Evolutionary conservation across 2,888 invertebrate genomes (phyloP), one percentile per base, ranked within the genome.

Genomic region (Troglohyphantes excavatus): DNA sequence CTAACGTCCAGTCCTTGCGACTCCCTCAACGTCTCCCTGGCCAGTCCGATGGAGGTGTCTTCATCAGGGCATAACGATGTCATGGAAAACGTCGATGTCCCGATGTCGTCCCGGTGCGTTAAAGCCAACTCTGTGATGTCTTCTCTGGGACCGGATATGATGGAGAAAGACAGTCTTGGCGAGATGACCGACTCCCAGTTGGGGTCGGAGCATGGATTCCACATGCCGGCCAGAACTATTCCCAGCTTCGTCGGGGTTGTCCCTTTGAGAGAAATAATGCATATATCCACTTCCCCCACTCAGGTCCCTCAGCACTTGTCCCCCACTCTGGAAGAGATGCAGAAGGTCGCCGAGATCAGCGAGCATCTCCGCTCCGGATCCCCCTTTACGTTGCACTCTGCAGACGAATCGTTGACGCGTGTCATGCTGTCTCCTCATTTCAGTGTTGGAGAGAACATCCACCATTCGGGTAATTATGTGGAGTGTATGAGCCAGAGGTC

Each of bases 71-170:
- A 82, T 33, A 83, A 83, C 72, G 59, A 76, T 61, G 76, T 76
- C 17, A 89, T 89, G 89, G 89, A 89, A 70, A 83, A 27, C 63
- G 89, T 89, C 70, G 89, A 89, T 76, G 82, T 83, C 63, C 43
- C 89, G 27, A 83, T 33, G 39, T 76, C 29, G 83, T 83, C 83
- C 21, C 63, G 90, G 21, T 90, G 90, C 72, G 84, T 90, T 63
- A 90, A 90, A 84, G 81, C 90, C 73, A 90, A 81, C 59, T 59
- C 90, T 90, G 90, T 90, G 90, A 90, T 90, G 90, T 90, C 90
- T 75, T 90, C 85, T 75, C 72, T 87, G 87, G 90, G 90, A 87
- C 90, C 90, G 83, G 90, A 87, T 65, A 78, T 87, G 39, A 75
- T 90, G n/a, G 81, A 90, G 7, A 90, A 90, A 46, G 73, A 90